A percentile compares a stretch with the other conserved stretches of the same genome.
phyloP scores from a whole-genome alignment of 2,888 invertebrate species.

The Clepsis dumicolana region DNA sequence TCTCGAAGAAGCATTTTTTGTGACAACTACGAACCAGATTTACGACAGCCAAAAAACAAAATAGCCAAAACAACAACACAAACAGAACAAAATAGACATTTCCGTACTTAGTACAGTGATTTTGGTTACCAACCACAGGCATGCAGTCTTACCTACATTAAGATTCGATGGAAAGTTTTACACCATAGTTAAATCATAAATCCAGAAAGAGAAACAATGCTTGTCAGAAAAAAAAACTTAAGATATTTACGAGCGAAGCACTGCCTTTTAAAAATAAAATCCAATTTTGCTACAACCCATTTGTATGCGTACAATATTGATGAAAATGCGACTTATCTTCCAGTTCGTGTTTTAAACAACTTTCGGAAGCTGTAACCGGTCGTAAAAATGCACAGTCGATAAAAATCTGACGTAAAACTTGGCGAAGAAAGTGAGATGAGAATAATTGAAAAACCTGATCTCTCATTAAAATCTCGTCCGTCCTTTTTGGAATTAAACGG shows the following conservation, averaged over 20 bases:
- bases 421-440: conserved; percentile 68
- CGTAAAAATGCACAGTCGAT: conserved; percentile 62
- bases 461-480: conserved; percentile 83
- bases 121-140: too few species aligned
- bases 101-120: too few species aligned
- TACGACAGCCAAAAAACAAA: too few species aligned
- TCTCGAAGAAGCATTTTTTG: too few species aligned
- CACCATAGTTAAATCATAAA: too few species aligned
- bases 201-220: too few species aligned
- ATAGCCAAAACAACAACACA: too few species aligned
- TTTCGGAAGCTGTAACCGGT: conserved; percentile 48
- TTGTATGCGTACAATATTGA: conserved; percentile 30
- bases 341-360: conserved; percentile 35
- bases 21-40: too few species aligned
- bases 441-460: conserved; percentile 85
- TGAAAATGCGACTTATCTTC: conserved; percentile 34
- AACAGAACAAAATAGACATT: too few species aligned
- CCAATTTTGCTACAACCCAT: conserved; percentile 11
- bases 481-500: conserved; percentile 78
- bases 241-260: not conserved
- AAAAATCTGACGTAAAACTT: conserved; percentile 72
- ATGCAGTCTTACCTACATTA: too few species aligned
- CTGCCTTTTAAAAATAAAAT: not conserved
- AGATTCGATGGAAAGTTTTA: too few species aligned
- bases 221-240: not conserved